Evolutionary conservation across 2,797 vertebrate genomes (phyloP).

Genomic region (Acanthornis magna): DNA sequence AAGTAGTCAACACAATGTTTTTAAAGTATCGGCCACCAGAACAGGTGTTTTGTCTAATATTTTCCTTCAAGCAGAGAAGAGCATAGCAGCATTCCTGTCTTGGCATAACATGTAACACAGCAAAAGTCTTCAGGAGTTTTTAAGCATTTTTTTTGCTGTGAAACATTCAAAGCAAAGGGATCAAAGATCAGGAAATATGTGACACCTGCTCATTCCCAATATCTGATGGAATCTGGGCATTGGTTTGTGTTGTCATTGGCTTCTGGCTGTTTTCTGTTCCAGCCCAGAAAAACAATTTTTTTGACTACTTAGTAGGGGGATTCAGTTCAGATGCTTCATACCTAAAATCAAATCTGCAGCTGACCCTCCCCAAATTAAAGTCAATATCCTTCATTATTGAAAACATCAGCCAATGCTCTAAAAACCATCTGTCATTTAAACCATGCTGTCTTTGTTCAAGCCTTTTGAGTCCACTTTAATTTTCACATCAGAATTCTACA

Average conservation of each 20-base stretch:
- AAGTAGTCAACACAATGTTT: background rate
- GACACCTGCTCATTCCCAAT: background rate
- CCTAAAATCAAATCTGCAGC: background rate
- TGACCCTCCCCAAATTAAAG: background rate
- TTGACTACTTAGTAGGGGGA: background rate
- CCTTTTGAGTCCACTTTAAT: background rate
- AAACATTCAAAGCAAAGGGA: conserved; percentile 13
- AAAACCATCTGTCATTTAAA: background rate
- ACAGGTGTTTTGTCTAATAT: conserved; percentile 3
- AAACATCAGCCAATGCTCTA: background rate
- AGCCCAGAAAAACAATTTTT: background rate
- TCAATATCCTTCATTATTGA: background rate
- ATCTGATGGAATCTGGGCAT: background rate
- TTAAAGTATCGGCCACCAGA: background rate
- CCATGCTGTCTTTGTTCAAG: background rate
- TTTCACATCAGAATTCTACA: background rate
- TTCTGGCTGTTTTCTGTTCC: background rate
- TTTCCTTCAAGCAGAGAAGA: conserved; percentile 12
- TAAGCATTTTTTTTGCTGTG: background rate
- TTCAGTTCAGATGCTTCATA: background rate
- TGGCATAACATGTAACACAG: background rate
- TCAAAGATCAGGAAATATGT: conserved; percentile 7
- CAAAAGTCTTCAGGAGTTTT: background rate
- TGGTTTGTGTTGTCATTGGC: background rate
- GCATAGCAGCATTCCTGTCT: background rate